Evolutionary conservation across 2,888 invertebrate genomes (phyloP).

Genomic region (Thereva nobilitata): DNA sequence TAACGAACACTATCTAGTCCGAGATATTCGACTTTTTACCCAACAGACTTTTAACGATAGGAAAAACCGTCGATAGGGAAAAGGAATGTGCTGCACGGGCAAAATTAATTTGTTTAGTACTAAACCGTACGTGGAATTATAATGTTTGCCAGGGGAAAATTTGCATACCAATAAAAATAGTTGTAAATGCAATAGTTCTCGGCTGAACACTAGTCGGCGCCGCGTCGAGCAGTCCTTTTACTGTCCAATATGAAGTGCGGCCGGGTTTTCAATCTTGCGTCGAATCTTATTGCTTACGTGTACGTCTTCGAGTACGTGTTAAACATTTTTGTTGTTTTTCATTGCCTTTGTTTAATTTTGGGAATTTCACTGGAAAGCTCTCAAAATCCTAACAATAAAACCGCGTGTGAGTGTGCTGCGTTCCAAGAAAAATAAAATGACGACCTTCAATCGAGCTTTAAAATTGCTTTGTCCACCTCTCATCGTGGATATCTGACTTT

Average conservation of each 20-base stretch:
- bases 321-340: too few species aligned
- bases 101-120: conserved; percentile 21
- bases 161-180: conserved; percentile 8
- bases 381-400: too few species aligned
- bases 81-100: conserved; percentile 15
- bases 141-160: conserved; percentile 9
- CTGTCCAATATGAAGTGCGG: too few species aligned
- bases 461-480: not conserved
- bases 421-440: too few species aligned
- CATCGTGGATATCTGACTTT: conserved; percentile 5
- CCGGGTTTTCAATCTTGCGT: too few species aligned
- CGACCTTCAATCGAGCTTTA: too few species aligned
- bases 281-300: too few species aligned
- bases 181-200: not conserved
- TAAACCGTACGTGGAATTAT: conserved; percentile 22
- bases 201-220: not conserved
- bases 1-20: conserved; percentile 58
- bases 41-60: conserved; percentile 48
- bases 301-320: too few species aligned
- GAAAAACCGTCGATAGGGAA: conserved; percentile 49
- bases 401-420: too few species aligned
- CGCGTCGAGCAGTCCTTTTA: not conserved
- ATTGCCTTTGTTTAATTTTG: too few species aligned
- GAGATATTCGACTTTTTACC: conserved; percentile 56
- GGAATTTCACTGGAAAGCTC: too few species aligned